A percentile compares a stretch with the other conserved stretches of the same genome.
Evolutionary conservation across 1,140 invertebrate species (phyloP).

Genomic region (Drosophila sucinea): DNA sequence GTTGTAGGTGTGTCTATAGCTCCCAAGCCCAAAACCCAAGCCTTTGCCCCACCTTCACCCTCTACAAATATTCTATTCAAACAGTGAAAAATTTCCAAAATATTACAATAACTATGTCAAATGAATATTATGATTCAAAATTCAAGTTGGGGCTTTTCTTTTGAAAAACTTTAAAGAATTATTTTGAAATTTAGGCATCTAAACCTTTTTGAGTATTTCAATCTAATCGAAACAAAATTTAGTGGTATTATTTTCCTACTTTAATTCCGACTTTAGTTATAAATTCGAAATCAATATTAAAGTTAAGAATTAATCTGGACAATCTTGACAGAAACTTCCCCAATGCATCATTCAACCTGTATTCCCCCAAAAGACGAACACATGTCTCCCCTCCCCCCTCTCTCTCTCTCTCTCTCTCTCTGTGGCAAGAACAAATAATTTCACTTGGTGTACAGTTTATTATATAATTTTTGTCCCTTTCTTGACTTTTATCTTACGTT

Average conservation of each 20-base stretch:
- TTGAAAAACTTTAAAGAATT: no score
- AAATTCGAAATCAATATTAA: not conserved
- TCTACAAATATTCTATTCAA: not conserved
- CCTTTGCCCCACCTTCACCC: not conserved
- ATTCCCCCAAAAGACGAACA: not conserved
- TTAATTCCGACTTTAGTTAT: no score
- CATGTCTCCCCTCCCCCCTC: not conserved
- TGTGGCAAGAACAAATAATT: conserved; percentile 58
- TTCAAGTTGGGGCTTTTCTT: no score
- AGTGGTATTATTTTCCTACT: no score
- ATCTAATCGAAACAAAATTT: no score
- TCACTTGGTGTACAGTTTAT: conserved; percentile 77
- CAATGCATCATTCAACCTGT: not conserved
- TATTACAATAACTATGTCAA: not conserved
- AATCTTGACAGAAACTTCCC: not conserved
- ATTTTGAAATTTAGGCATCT: no score
- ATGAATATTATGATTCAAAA: not conserved
- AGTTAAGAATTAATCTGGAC: not conserved
- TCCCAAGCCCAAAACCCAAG: conserved; percentile 34
- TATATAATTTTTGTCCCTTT: conserved; percentile 82
- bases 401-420: not conserved
- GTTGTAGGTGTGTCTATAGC: conserved; percentile 65
- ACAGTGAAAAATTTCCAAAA: conserved; percentile 5
- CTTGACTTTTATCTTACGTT: conserved; percentile 82
- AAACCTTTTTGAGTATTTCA: no score